Evolutionary conservation across 2,113 vertebrate species (phyloP).

Genomic region (Chlamydotis undulata): DNA sequence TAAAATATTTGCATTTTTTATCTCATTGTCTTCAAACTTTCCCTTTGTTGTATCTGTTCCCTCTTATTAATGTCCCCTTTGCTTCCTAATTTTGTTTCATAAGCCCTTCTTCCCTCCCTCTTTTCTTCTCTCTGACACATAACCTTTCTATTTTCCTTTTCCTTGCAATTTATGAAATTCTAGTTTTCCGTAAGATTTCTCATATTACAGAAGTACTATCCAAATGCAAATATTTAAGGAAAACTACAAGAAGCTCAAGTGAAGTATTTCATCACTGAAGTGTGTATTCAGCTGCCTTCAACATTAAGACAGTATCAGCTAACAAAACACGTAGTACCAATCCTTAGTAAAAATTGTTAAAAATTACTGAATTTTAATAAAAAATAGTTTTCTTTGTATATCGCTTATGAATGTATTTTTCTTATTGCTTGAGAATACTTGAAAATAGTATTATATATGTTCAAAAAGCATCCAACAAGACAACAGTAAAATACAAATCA

Average conservation of each 20-base stretch:
- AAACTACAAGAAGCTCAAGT: slow-evolving; percentile 45
- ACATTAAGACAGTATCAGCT: slow-evolving; percentile 5
- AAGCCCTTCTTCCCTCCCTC: background rate
- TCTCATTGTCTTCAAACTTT: background rate
- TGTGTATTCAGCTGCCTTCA: slow-evolving; percentile 52
- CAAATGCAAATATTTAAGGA: slow-evolving; percentile 68
- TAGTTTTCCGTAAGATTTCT: slow-evolving; percentile 49
- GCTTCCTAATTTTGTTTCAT: slow-evolving; percentile 9
- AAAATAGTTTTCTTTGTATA: background rate
- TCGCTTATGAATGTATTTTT: background rate
- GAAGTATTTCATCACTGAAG: slow-evolving; percentile 27
- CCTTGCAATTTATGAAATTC: slow-evolving; percentile 32
- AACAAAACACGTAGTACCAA: slow-evolving; percentile 46
- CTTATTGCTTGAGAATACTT: background rate
- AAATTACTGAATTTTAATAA: slow-evolving; percentile 42
- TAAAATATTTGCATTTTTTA: background rate
- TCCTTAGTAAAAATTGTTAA: background rate
- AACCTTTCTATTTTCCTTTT: slow-evolving; percentile 32
- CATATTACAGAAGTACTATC: slow-evolving; percentile 34
- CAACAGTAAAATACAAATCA: background rate
- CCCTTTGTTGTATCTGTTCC: background rate
- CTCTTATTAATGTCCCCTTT: background rate
- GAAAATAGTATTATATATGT: background rate
- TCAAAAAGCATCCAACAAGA: background rate
- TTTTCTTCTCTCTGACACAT: slow-evolving; percentile 27